Evolutionary conservation across 2,888 invertebrate species (phyloP), one percentile per base, ranked within the genome.

Genomic region (Meteorus colon): DNA sequence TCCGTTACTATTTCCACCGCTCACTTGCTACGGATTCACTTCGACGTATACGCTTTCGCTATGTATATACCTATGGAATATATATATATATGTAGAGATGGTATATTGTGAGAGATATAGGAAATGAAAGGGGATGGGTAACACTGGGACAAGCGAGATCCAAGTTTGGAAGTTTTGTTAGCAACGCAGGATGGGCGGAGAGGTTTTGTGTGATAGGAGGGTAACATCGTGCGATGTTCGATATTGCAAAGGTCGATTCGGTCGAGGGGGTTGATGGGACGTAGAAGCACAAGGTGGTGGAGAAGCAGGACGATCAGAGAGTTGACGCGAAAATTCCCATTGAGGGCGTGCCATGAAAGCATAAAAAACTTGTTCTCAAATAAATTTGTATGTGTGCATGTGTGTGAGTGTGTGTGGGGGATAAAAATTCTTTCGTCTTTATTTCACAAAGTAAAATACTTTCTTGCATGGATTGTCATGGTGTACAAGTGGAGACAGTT

Each of bases 91-190:
- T n/a, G 4, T 16, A 45, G 8, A n/a, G 10, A 48, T 48, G 2
- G 55, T n/a, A 12, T 41, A 41, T 41, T 48, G n/a, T 48, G 19
- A 55, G 55, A 55, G 55, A 55, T 55, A 55, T 55, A 8, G 19
- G 55, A 19, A 55, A 19, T 6, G n/a, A 55, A 55, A 24, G 55
- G 55, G 55, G 55, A 55, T 55, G 55, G n/a, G 55, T 8, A 55
- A 55, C 55, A 55, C 19, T 55, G 55, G 55, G 55, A 55, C 55
- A 55, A 55, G 55, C n/a, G 19, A 55, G 55, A 55, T 55, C 55
- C 55, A 55, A 55, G 55, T 55, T 55, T 55, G 55, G 55, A 55
- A 55, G 55, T 55, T 55, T 55, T 55, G 55, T 55, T 55, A 55
- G 55, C 55, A 19, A 55, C 55, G 19, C 55, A 55, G n/a, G 19